Base-by-base conservation (phyloP, 2,797 vertebrate species). In the Channallabes apus region DNA sequence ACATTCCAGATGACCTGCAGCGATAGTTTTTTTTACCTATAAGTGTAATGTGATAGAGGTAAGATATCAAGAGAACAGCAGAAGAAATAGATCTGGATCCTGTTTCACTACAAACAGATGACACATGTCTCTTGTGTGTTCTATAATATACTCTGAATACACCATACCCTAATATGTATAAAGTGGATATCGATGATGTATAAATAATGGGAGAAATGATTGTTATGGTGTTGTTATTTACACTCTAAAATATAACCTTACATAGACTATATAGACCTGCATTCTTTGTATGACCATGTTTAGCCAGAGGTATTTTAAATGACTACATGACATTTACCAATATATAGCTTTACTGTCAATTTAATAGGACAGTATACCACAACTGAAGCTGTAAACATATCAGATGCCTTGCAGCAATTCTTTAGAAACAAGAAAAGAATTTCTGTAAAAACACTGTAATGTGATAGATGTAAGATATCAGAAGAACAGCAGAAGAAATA, bases 41-140 rank as follows among this genome's bases (percentile, higher is more conserved):
- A n/a, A 18, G 18, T 76, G 59, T 80, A 62, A 35, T 72, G 54
- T 51, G 35, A 68, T 51, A 78, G 64, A 76, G 20, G 38, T 15
- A 20, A 59, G 78, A 82, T 82, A 82, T 76, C 71, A 80, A 32
- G 20, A 67, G 6, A 68, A 67, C 15, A 17, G 58, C 24, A 77
- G 56, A 59, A 11, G 46, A 75, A 38, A 72, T 29, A 80, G 77
- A 86, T 68, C 69, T 83, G 82, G 61, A 77, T 68, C 35, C 32
- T 85, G 35, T 32, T 85, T 79, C 73, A 82, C 59, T 79, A 71
- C 64, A 85, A 84, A 87, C 69, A 72, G 85, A 89, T 84, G 88
- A 87, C 69, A 82, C 83, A 83, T 82, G 86, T 77, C 76, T 38
- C 46, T 46, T 46, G 46, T 9, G 41, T 46, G 46, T 46, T 46